phyloP scores from a whole-genome alignment of 1,140 invertebrate genomes.

The Melipona quadrifasciata region DNA sequence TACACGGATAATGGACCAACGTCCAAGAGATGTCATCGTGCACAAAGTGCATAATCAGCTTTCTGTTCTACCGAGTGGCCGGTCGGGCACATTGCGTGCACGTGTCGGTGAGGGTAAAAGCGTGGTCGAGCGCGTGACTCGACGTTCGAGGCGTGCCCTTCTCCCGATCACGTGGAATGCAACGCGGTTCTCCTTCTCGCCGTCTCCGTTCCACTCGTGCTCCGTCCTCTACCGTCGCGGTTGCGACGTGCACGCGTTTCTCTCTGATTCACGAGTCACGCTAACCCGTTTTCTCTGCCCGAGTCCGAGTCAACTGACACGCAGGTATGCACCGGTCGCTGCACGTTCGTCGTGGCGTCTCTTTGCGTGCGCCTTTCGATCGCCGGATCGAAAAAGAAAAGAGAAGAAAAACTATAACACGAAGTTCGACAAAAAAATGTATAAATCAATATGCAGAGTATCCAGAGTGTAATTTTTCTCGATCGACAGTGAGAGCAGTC shows the following conservation, averaged over 20 bases:
- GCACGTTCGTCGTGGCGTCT: conserved; percentile 10
- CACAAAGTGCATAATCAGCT: conserved; percentile 35
- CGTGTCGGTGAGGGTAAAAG: conserved; percentile 70
- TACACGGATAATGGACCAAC: conserved; percentile 31
- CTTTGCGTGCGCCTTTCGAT: conserved; percentile 14
- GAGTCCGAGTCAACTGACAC: conserved; percentile 32
- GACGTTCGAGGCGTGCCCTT: conserved; percentile 73
- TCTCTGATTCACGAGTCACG: conserved; percentile 37
- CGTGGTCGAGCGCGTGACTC: conserved; percentile 78
- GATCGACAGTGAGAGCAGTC: not conserved
- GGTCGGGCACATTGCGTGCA: conserved; percentile 58
- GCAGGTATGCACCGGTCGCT: conserved; percentile 35
- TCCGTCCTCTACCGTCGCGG: not conserved
- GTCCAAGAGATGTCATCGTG: conserved; percentile 55
- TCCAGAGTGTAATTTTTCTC: not conserved
- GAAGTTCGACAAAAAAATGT: not conserved
- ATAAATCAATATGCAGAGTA: not conserved
- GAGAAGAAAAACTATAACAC: too few relatives aligned
- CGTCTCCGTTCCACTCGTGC: conserved; percentile 5
- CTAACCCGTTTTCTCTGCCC: conserved; percentile 47
- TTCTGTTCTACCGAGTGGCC: conserved; percentile 27
- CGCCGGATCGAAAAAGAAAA: not conserved
- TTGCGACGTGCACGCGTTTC: conserved; percentile 23
- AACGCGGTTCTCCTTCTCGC: conserved; percentile 69
- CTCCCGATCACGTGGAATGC: conserved; percentile 78